Evolutionary conservation across 1,140 invertebrate species (phyloP).

Genomic region (Brachystomella parvula): DNA sequence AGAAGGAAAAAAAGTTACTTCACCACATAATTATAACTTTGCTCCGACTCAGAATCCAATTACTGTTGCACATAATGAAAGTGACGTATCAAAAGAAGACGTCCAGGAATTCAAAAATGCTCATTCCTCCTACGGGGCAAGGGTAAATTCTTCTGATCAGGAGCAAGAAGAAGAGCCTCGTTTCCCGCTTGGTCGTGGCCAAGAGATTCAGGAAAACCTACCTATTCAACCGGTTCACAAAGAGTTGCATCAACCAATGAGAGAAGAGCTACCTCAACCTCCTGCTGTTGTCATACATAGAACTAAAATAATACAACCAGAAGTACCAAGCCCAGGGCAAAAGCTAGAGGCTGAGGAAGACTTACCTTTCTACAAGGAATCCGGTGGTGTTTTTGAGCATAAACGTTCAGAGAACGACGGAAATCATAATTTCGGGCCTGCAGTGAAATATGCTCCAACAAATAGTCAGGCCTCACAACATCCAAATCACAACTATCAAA

Average conservation of each 20-base stretch:
- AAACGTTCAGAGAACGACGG: conserved; percentile 18
- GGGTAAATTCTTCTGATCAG: conserved; percentile 14
- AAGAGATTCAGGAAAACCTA: neutral
- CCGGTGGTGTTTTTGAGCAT: conserved; percentile 32
- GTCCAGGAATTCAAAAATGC: conserved; percentile 29
- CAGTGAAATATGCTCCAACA: conserved; percentile 23
- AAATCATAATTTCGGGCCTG: conserved; percentile 1
- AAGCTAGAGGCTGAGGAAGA: conserved; percentile 20
- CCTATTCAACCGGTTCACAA: too few relatives aligned
- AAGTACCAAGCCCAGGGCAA: neutral
- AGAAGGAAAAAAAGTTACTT: conserved; percentile 12
- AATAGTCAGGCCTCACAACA: neutral
- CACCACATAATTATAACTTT: conserved; percentile 34
- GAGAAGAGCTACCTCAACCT: too few relatives aligned
- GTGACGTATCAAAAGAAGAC: conserved; percentile 30
- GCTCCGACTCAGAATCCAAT: conserved; percentile 34
- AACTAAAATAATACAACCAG: neutral
- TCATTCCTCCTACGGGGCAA: conserved; percentile 30
- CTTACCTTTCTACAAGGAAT: conserved; percentile 37
- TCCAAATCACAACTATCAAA: conserved; percentile 2
- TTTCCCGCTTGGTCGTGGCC: neutral
- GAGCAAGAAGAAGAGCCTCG: too few relatives aligned
- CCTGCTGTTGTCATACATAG: neutral
- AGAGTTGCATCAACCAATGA: too few relatives aligned
- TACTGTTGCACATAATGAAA: conserved; percentile 18